Evolutionary conservation across 92 coral and sea anemone species (phyloP), one percentile per base, ranked within the genome.

Genomic region (Palythoa heliodiscus): DNA sequence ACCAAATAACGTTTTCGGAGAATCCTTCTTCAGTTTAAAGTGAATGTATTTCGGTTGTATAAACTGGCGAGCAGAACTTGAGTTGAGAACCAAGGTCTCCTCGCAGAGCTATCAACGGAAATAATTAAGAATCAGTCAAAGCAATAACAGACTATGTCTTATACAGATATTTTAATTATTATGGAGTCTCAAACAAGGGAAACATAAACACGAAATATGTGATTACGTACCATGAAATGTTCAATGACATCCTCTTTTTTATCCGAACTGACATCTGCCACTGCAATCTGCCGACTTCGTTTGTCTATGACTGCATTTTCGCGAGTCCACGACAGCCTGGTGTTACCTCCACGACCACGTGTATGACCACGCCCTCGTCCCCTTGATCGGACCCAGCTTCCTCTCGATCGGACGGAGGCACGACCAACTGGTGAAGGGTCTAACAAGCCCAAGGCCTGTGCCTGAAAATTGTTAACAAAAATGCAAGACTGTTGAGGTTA

Each of bases 371-470:
- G 92, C 35, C 95, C 97, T 77, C 99, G 88, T 11, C 98, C 98
- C 54, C 96, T 87, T 39, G 75, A 75, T 5, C 58, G 70, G 16
- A 97, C 98, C 43, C 95, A 75, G 77, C 73, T 68, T 71, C 88
- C 91, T 88, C 91, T 75, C 40, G 85, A 54, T 37, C 78, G 88
- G 77, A 24, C 82, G 78, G 75, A 88, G 71, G 76, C 91, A 71
- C 70, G 72, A 50, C 95, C 93, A 10, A 52, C 88, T 12, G 87
- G 73, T 11, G 97, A 89, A 39, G 93, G 87, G 54, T 90, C 99
- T 64, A 97, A 85, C 60, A 97, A 89, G 17, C 99, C 99, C 63
- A 97, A 91, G 22, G 98, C 95, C 83, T 95, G 92, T 20, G 99
- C 99, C 99, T 97, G 76, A 55, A 0, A 20, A 40, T 37, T 23